Evolutionary conservation across 2,888 invertebrate genomes (phyloP).

Genomic region (Arctia plantaginis): DNA sequence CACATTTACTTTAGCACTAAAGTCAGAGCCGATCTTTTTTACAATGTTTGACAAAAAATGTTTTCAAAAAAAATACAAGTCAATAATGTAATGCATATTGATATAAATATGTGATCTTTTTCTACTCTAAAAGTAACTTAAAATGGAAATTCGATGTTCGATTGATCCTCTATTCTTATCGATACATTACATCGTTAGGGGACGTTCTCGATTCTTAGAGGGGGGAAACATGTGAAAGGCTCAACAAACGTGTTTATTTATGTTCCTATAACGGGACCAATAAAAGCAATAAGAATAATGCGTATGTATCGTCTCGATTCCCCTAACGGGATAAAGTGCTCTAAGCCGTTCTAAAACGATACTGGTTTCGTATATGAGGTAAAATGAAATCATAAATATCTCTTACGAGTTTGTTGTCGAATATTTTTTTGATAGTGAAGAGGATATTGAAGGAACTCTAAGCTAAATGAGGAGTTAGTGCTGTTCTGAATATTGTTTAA

Average conservation of each 20-base stretch:
- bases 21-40: background rate
- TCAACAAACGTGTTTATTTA: constrained; percentile 45
- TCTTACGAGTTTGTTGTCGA: constrained; percentile 4
- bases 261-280: constrained; percentile 38
- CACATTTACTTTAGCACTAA: background rate
- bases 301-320: constrained; percentile 34
- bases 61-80: too few relatives aligned
- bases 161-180: constrained; percentile 45
- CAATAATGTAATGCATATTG: background rate
- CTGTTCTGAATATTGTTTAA: background rate
- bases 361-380: constrained; percentile 20
- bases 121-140: constrained; percentile 23
- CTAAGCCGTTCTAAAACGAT: constrained; percentile 27
- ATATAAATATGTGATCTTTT: background rate
- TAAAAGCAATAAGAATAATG: constrained; percentile 44
- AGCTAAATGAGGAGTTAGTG: constrained; percentile 12
- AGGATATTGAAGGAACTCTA: constrained; percentile 9
- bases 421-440: constrained; percentile 1
- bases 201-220: constrained; percentile 16
- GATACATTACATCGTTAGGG: constrained; percentile 34
- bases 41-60: too few relatives aligned
- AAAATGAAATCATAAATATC: constrained; percentile 23
- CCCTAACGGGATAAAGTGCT: constrained; percentile 22
- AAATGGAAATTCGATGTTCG: constrained; percentile 28
- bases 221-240: constrained; percentile 37